Base-by-base conservation (phyloP, 2,797 vertebrate species). In the Pelodytes ibericus region DNA sequence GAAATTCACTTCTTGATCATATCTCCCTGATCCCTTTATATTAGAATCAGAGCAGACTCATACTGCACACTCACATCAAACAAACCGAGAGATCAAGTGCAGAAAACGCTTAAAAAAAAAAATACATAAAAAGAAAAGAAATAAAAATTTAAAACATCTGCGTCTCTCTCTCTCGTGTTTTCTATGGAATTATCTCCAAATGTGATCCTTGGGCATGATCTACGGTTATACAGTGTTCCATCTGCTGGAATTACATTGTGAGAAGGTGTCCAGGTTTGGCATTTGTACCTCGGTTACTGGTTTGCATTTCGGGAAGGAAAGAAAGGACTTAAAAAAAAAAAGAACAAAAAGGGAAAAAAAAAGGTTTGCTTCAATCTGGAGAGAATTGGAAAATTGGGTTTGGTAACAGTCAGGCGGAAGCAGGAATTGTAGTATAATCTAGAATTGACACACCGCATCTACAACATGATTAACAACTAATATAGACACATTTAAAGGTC, bases 71-170 rank as follows among this genome's bases (percentile, higher is more conserved):
- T 75, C 29, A 71, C 75, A 78, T 78, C 75, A 78, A 78, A 78
- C 69, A 30, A 47, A 10, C 51, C 1, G 18, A 10, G 59, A 58
- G 36, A 60, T 71, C 75, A 72, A 66, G 27, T 27, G 9, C 61
- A 24, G 18, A 41, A 51, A 59, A 67, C 24, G 25, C 20, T n/a
- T 13, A 56, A 69, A 58, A 61, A 10, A 36, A 64, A 53, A 65
- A 15, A 65, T 22, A 53, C 8, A 22, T 22, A 53, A 25, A 56
- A 72, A 51, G 36, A 27, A 72, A 39, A 49, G 26, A 30, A 33
- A 61, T 44, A 25, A 41, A n/a, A 53, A 78, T 72, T 49, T 61
- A 66, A 78, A 72, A 62, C 62, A 67, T 77, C 59, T 72, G 75
- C 60, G 69, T 36, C 70, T 67, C 33, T 36, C 33, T 36, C 11